Conservation (phyloP, 2,797 vertebrate genomes). For the Pipistrellus pygmaeus region DNA sequence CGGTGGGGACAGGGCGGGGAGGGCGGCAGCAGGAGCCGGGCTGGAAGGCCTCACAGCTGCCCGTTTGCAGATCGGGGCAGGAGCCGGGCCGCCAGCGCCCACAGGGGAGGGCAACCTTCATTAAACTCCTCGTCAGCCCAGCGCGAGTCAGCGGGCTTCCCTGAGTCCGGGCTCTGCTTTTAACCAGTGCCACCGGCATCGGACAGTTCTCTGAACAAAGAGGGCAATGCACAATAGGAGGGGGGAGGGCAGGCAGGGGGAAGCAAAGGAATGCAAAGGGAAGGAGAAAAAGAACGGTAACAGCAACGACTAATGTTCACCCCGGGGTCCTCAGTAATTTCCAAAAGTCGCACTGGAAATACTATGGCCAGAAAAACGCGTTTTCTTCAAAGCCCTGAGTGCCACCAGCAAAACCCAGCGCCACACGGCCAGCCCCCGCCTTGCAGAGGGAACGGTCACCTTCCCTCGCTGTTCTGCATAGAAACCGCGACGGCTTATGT, state of each 20-base stretch:
- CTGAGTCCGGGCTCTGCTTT: slow-evolving; percentile 47
- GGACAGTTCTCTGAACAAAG: background rate
- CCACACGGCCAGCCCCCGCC: no score
- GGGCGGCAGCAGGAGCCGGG: background rate
- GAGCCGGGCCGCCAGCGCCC: background rate
- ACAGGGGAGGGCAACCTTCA: slow-evolving; percentile 26
- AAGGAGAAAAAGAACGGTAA: background rate
- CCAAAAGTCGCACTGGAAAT: background rate
- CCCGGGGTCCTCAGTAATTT: slow-evolving; percentile 35
- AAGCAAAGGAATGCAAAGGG: background rate
- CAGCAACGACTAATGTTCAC: background rate
- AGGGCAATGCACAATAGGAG: background rate
- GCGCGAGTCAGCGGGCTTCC: background rate
- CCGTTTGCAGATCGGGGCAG: slow-evolving; percentile 31
- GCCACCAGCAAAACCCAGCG: background rate
- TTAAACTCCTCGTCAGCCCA: slow-evolving; percentile 56
- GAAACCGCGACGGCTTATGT: background rate
- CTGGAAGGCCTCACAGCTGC: slow-evolving; percentile 20
- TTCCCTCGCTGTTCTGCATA: no score
- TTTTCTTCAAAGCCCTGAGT: slow-evolving; percentile 24
- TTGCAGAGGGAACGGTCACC: no score
- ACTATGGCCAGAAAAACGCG: background rate
- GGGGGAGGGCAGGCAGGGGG: no score
- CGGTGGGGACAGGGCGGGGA: background rate
- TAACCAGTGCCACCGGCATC: background rate